phyloP scores from a whole-genome alignment of 2,113 vertebrate species.

The Nyctereutes procyonoides region DNA sequence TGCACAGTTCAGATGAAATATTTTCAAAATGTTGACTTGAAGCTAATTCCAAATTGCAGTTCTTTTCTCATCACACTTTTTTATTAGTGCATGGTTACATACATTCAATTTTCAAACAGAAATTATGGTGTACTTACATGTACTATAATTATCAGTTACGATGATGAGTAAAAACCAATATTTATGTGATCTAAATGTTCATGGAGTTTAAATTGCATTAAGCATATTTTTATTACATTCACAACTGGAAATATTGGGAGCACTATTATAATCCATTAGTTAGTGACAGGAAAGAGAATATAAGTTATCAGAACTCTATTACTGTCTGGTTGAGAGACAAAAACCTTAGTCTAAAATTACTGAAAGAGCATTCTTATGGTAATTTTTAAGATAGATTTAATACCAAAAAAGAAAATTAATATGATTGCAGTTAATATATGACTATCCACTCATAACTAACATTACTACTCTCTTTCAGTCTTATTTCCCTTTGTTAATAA shows the following conservation, averaged over 20 bases:
- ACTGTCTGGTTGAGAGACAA: neutral
- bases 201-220: neutral
- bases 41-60: constrained; percentile 14
- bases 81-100: neutral
- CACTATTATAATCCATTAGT: neutral
- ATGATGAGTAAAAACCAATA: constrained; percentile 49
- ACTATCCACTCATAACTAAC: neutral
- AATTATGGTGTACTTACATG: constrained; percentile 52
- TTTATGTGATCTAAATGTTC: constrained; percentile 56
- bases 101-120: constrained; percentile 12
- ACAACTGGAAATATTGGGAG: neutral
- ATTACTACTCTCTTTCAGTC: neutral
- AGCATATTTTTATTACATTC: constrained; percentile 59
- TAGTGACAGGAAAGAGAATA: neutral
- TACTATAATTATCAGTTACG: constrained; percentile 52
- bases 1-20: constrained; percentile 18
- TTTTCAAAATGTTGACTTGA: constrained; percentile 34
- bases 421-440: neutral
- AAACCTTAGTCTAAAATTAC: neutral
- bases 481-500: neutral
- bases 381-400: constrained; percentile 15
- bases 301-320: constrained; percentile 4
- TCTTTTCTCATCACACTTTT: neutral
- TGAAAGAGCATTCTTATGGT: neutral
- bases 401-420: neutral